Conservation (phyloP, 1,140 invertebrate species). For the Tribolium madens region DNA sequence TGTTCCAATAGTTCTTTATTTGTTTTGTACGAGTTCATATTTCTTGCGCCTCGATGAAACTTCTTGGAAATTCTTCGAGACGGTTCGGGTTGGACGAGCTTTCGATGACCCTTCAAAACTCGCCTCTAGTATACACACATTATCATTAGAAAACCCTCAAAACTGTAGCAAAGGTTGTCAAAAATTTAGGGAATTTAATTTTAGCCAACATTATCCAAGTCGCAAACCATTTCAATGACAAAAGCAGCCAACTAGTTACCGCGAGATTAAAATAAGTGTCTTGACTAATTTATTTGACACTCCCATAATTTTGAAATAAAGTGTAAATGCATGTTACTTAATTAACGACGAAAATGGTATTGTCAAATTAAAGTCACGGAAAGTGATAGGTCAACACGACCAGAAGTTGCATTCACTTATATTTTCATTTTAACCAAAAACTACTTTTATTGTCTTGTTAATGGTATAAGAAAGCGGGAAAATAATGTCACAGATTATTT, state of each 20-base stretch:
- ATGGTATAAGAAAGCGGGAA: background rate
- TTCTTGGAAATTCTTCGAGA: conserved; percentile 42
- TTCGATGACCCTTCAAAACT: background rate
- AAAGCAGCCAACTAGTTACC: too few relatives aligned
- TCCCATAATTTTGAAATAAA: too few relatives aligned
- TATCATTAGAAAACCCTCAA: too few relatives aligned
- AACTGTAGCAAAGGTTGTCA: too few relatives aligned
- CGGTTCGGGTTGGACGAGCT: background rate
- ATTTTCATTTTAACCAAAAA: too few relatives aligned
- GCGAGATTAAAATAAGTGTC: too few relatives aligned
- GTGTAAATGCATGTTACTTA: background rate
- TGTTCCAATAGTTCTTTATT: conserved; percentile 62
- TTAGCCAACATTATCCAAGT: too few relatives aligned
- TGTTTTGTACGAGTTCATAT: conserved; percentile 62
- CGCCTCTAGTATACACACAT: too few relatives aligned
- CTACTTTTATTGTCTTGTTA: background rate
- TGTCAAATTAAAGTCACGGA: background rate
- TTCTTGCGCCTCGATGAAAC: conserved; percentile 48
- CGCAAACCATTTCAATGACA: too few relatives aligned
- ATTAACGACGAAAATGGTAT: background rate
- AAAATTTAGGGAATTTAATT: too few relatives aligned
- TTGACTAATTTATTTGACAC: too few relatives aligned
- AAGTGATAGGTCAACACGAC: conserved; percentile 14
- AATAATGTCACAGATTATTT: background rate
- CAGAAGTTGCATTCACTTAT: conserved; percentile 13